Evolutionary conservation across 2,888 invertebrate genomes (phyloP).

Genomic region (Xiphydria camelus): DNA sequence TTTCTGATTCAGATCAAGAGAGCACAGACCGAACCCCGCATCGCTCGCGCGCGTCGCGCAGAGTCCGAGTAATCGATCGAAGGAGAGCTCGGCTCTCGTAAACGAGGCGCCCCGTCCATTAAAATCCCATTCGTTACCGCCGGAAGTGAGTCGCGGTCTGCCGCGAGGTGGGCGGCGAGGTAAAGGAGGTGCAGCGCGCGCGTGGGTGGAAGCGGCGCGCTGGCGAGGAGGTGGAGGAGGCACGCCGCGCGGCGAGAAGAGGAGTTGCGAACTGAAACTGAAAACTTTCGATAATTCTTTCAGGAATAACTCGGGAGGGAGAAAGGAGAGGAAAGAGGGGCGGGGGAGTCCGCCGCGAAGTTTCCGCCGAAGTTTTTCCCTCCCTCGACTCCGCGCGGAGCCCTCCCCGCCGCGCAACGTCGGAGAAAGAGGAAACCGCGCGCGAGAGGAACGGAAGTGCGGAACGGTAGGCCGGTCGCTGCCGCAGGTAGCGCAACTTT

Average conservation of each 20-base stretch:
- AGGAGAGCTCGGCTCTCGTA: constrained; percentile 50
- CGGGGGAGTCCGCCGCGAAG: constrained; percentile 7
- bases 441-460: background rate
- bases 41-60: background rate
- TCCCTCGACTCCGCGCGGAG: background rate
- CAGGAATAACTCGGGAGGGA: constrained; percentile 44
- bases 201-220: background rate
- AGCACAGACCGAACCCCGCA: background rate
- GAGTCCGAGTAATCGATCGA: constrained; percentile 44
- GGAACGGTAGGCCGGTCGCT: background rate
- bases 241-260: constrained; percentile 9
- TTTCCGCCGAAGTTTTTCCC: constrained; percentile 11
- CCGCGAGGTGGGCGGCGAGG: constrained; percentile 10
- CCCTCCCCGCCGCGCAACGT: background rate
- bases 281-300: constrained; percentile 50
- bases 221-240: constrained; percentile 12
- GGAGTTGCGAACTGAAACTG: constrained; percentile 17
- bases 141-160: constrained; percentile 36
- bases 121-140: constrained; percentile 48
- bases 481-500: too few relatives aligned
- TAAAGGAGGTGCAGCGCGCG: background rate
- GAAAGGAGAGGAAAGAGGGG: constrained; percentile 5
- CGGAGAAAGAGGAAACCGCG: background rate
- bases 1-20: background rate
- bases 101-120: constrained; percentile 50